Evolutionary conservation across 2,113 vertebrate genomes (phyloP), one percentile per base, ranked within the genome.

Genomic region (Naja naja): DNA sequence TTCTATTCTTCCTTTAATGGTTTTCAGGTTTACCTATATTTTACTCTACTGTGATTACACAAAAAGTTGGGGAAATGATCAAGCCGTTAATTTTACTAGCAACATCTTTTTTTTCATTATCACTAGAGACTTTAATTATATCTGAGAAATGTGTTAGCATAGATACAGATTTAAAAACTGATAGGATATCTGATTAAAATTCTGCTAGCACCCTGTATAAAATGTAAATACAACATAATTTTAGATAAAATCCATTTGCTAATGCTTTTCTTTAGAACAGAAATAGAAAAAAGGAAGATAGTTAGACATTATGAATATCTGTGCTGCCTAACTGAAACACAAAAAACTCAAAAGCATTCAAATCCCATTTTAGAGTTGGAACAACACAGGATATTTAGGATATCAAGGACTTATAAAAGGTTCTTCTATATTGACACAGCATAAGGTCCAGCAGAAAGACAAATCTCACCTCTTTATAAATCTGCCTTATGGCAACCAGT

Each of bases 1-100:
- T 93, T 56, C 74, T 81, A 55, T 91, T 58, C 11, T 93, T 27
- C 74, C 86, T 16, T 3, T 94, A 81, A 74, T 81, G 20, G 87
- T 89, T 92, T 81, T 55, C 45, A 30, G 12, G 49, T 27, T n/a
- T 85, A 85, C 54, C 52, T 89, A 27, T 54, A 25, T 92, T 89
- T 89, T 58, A 49, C 27, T 89, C 20, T 27, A 0, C n/a, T 30
- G 1, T 7, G 43, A 27, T 49, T 30, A 52, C 47, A 52, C 49
- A 55, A 9, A 69, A 74, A 25, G 0, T 58, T 30, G 39, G 23
- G 23, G 1, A 22, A 81, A 81, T 14, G 64, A n/a, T n/a, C 39
- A 85, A 85, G 23, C 27, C 4, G 2, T 45, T 34, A 56, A 89
- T 43, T 92, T 81, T 85, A 18, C 27, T 85, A 22, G 88, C 22